phyloP scores from a whole-genome alignment of 1,140 invertebrate species.

The Aphelenchoides fujianensis region DNA sequence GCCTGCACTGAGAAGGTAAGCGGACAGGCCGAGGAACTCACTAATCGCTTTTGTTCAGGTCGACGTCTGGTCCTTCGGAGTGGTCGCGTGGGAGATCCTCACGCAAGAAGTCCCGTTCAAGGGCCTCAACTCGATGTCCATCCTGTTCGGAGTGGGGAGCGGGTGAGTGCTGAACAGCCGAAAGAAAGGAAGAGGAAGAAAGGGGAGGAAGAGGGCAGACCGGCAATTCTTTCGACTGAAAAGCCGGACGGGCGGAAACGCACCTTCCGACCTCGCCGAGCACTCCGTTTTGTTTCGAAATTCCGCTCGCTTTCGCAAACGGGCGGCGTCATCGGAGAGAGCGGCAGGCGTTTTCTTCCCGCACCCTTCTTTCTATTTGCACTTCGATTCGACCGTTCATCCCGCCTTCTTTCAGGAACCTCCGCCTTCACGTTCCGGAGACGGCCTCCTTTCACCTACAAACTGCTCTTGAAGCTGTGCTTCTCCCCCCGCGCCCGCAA shows the following conservation, averaged over 20 bases:
- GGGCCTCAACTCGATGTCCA: slow-evolving; percentile 91
- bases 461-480: slow-evolving; percentile 82
- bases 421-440: slow-evolving; percentile 81
- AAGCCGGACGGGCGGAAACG: too few species aligned
- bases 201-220: background rate
- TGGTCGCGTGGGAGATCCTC: slow-evolving; percentile 68
- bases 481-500: slow-evolving; percentile 86
- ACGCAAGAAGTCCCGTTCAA: slow-evolving; percentile 86
- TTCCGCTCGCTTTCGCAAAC: too few species aligned
- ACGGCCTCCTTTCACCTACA: slow-evolving; percentile 77
- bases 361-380: background rate
- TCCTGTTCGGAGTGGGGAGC: slow-evolving; percentile 94
- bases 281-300: too few species aligned
- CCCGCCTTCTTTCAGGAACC: slow-evolving; percentile 72
- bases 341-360: too few species aligned
- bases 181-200: background rate
- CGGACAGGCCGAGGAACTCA: too few species aligned
- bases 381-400: too few species aligned
- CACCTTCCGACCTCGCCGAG: too few species aligned
- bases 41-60: too few species aligned
- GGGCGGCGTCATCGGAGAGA: too few species aligned
- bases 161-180: slow-evolving; percentile 71
- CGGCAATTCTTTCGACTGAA: too few species aligned
- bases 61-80: slow-evolving; percentile 76
- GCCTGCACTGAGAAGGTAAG: slow-evolving; percentile 95